A percentile compares a stretch with the other conserved stretches of the same genome.
phyloP scores from a whole-genome alignment of 1,140 invertebrate species.

The Proales similis region DNA sequence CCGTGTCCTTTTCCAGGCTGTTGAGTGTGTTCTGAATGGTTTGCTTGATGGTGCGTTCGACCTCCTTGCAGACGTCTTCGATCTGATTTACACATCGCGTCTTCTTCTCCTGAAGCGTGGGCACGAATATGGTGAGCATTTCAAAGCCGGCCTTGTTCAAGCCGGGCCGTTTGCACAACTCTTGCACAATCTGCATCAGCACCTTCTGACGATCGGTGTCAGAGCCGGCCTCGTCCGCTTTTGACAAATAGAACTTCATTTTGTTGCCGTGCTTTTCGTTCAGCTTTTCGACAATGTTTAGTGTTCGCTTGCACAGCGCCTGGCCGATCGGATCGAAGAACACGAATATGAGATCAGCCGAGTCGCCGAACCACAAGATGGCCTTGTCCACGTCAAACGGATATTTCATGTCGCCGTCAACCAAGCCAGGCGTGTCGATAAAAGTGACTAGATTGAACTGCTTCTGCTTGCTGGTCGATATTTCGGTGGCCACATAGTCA shows the following conservation, averaged over 20 bases:
- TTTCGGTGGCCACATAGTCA: constrained; percentile 59
- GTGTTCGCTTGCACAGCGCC: constrained; percentile 60
- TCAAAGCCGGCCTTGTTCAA: constrained; percentile 60
- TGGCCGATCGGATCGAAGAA: constrained; percentile 64
- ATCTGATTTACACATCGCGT: constrained; percentile 60
- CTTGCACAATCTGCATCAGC: constrained; percentile 63
- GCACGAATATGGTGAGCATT: constrained; percentile 62
- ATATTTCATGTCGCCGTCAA: constrained; percentile 63
- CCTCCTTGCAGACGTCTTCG: constrained; percentile 58
- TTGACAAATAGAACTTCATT: constrained; percentile 59
- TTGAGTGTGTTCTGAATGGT: constrained; percentile 61
- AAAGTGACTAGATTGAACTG: constrained; percentile 61
- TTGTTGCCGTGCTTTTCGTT: constrained; percentile 57
- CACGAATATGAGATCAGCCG: constrained; percentile 61
- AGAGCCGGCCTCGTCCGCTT: constrained; percentile 61
- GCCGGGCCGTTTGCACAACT: constrained; percentile 60
- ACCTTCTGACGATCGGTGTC: constrained; percentile 60
- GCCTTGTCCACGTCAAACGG: constrained; percentile 62
- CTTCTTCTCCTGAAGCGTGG: constrained; percentile 47
- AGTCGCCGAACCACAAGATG: constrained; percentile 59
- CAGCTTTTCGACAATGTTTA: constrained; percentile 59
- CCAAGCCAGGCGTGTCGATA: constrained; percentile 61
- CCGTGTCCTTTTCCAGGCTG: constrained; percentile 58
- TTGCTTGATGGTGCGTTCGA: constrained; percentile 60
- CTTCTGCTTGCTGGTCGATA: constrained; percentile 60